Conservation (phyloP, 1,140 invertebrate species). For the Bathynomus jamesi region DNA sequence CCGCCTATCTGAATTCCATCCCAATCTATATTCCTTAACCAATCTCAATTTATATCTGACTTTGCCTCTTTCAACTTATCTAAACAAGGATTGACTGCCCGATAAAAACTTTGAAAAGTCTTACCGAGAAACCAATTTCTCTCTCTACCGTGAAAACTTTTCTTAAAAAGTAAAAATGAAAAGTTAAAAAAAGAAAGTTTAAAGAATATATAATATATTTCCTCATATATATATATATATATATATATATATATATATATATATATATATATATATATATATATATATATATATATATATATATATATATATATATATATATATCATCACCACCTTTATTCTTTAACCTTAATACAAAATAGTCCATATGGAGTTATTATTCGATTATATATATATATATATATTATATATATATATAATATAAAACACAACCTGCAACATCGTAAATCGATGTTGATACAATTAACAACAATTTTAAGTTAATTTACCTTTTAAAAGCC, state of each 20-base stretch:
- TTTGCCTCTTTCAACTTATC: not conserved
- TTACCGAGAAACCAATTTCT: not conserved
- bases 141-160: not conserved
- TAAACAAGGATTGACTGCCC: not conserved
- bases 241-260: not conserved
- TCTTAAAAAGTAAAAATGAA: no score
- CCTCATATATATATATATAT: not conserved
- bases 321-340: no score
- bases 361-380: no score
- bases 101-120: not conserved
- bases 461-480: no score
- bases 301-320: slow-evolving; percentile 3
- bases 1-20: not conserved
- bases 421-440: no score
- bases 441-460: no score
- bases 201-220: no score
- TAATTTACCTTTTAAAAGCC: no score
- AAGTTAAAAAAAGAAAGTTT: no score
- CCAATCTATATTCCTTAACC: not conserved
- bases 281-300: slow-evolving; percentile 3
- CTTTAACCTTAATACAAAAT: no score
- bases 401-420: slow-evolving; percentile 3
- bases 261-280: slow-evolving; percentile 3
- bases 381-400: slow-evolving; percentile 3
- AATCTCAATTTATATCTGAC: not conserved